phyloP scores from a whole-genome alignment of 2,888 invertebrate species.

The Cancer borealis region DNA sequence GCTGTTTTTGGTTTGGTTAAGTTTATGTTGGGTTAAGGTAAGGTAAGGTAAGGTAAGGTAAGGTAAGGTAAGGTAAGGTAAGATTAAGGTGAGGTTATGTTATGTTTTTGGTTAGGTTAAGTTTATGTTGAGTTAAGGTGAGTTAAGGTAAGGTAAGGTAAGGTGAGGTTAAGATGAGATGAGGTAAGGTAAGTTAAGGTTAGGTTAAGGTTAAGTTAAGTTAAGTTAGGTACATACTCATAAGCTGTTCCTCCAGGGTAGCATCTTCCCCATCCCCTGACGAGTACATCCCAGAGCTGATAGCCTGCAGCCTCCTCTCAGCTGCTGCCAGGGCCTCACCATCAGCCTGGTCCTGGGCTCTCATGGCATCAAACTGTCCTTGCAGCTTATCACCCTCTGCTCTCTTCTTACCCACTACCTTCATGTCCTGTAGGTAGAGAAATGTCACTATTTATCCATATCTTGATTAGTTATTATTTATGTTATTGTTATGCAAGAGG shows the following conservation, averaged over 20 bases:
- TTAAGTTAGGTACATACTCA: slow-evolving; percentile 83
- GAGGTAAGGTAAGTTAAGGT: no score
- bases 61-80: no score
- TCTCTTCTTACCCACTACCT: slow-evolving; percentile 84
- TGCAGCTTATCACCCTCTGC: slow-evolving; percentile 83
- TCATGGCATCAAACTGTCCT: slow-evolving; percentile 85
- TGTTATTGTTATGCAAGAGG: neutral
- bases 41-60: no score
- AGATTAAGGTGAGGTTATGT: no score
- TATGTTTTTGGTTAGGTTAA: no score
- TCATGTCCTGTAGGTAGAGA: slow-evolving; percentile 81
- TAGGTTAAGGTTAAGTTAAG: no score
- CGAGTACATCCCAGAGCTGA: slow-evolving; percentile 90
- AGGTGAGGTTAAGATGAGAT: no score
- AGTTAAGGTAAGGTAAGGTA: no score
- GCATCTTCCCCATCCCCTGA: slow-evolving; percentile 89
- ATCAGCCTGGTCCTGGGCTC: slow-evolving; percentile 85
- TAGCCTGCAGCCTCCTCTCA: slow-evolving; percentile 90
- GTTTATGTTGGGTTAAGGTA: no score
- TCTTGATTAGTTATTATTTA: neutral
- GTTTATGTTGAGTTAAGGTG: no score
- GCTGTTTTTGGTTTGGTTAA: neutral
- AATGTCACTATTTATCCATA: neutral
- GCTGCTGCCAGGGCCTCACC: slow-evolving; percentile 86
- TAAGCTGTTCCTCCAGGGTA: slow-evolving; percentile 93